These are phyloP conservation scores for Mnemiopsis leidyi DNA, from an alignment of 37 sponge, comb jelly and placozoan species.

Conservation along the genomic window DNA sequence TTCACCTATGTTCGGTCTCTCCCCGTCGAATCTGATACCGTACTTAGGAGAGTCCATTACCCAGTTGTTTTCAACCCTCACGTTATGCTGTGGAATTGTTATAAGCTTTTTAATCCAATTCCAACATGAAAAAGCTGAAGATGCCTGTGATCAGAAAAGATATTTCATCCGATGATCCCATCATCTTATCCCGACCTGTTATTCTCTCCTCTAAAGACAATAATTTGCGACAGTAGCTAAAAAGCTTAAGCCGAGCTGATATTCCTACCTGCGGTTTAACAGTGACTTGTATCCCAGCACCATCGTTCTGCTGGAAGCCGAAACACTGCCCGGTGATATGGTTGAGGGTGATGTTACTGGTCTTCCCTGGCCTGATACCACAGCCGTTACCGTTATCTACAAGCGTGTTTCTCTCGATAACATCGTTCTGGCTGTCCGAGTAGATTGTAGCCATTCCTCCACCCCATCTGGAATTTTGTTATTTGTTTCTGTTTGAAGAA, in stretches of 20 bases:
- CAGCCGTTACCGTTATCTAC: not conserved
- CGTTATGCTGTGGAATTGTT: no score
- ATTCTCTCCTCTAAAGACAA: no score
- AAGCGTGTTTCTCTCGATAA: not conserved
- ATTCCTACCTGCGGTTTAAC: not conserved
- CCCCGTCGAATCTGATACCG: not conserved
- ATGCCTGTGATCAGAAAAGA: no score
- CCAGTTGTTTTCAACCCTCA: not conserved
- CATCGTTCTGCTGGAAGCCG: not conserved
- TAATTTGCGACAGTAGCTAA: no score
- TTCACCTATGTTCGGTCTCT: not conserved
- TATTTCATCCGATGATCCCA: no score
- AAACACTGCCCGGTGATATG: not conserved
- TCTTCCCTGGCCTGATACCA: not conserved
- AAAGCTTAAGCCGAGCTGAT: no score
- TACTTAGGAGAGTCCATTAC: not conserved
- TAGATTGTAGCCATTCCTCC: not conserved
- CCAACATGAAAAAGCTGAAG: no score
- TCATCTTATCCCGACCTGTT: no score
- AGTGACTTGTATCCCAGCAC: not conserved
- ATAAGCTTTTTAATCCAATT: no score
- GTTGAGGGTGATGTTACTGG: not conserved
- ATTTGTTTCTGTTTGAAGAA: no score
- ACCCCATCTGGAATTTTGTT: not conserved
- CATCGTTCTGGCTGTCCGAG: not conserved